A percentile compares a stretch with the other conserved stretches of the same genome.
These are phyloP conservation scores for Panagrolaimus sp. DNA, from an alignment of 1,140 invertebrate species.

Conservation along the genomic window DNA sequence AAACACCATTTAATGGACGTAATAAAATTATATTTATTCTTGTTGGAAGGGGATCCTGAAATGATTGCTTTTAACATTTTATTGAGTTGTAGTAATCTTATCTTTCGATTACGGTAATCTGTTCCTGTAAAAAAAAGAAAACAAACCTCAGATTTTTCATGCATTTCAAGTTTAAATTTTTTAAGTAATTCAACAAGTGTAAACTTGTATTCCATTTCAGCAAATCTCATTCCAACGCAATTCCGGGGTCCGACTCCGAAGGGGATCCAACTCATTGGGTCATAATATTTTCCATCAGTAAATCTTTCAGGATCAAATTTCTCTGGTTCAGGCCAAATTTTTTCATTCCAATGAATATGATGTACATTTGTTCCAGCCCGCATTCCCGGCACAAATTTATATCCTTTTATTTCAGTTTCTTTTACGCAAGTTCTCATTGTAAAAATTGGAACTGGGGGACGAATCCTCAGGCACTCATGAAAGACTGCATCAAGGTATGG, in stretches of 20 bases:
- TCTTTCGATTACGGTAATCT: too few relatives aligned
- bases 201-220: constrained; percentile 15
- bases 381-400: constrained; percentile 62
- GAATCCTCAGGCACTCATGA: constrained; percentile 58
- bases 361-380: constrained; percentile 65
- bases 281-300: constrained; percentile 13
- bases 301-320: constrained; percentile 66
- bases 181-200: not conserved
- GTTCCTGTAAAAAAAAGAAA: not conserved
- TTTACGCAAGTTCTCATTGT: constrained; percentile 31
- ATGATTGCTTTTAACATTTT: too few relatives aligned
- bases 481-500: constrained; percentile 60
- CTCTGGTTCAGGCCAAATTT: constrained; percentile 64
- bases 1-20: constrained; percentile 4
- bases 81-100: not conserved
- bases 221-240: constrained; percentile 50
- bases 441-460: constrained; percentile 59
- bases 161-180: not conserved
- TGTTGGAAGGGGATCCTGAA: not conserved
- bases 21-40: not conserved
- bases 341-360: constrained; percentile 65
- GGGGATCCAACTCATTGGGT: constrained; percentile 60
- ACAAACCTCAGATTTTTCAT: constrained; percentile 37
- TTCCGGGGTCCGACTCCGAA: constrained; percentile 64
- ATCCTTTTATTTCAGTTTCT: constrained; percentile 51